Percentiles rank a stretch among this genome's conserved stretches.
Evolutionary conservation across 2,888 invertebrate species (phyloP).

Genomic region (Phengaris alcon): DNA sequence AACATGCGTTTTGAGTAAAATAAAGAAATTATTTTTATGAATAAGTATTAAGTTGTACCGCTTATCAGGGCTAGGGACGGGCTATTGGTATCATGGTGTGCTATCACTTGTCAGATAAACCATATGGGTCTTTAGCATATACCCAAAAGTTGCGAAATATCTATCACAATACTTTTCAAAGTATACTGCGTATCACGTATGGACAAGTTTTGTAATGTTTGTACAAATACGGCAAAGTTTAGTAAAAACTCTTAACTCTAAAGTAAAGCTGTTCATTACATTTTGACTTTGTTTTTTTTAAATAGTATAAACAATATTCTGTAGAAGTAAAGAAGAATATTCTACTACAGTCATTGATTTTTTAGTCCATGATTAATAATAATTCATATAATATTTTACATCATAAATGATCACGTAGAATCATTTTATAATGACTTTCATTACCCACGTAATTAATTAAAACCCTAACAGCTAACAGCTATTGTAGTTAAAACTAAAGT

Average conservation of each 20-base stretch:
- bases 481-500: neutral
- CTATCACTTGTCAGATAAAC: conserved; percentile 4
- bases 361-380: neutral
- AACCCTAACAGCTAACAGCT: neutral
- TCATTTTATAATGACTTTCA: neutral
- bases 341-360: too few relatives aligned
- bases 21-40: neutral
- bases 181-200: too few relatives aligned
- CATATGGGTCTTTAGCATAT: neutral
- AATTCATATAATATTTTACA: neutral
- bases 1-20: neutral
- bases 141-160: neutral
- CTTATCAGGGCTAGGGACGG: neutral
- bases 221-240: too few relatives aligned
- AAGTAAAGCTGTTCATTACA: too few relatives aligned
- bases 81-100: neutral
- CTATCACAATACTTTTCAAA: neutral
- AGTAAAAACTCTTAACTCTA: too few relatives aligned
- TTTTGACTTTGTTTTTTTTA: too few relatives aligned
- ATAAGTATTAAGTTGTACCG: neutral
- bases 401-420: neutral
- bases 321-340: too few relatives aligned
- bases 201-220: too few relatives aligned
- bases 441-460: neutral
- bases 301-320: too few relatives aligned